Evolutionary conservation across 2,797 vertebrate species (phyloP).

Genomic region (Cynodonichthys magdalenae): DNA sequence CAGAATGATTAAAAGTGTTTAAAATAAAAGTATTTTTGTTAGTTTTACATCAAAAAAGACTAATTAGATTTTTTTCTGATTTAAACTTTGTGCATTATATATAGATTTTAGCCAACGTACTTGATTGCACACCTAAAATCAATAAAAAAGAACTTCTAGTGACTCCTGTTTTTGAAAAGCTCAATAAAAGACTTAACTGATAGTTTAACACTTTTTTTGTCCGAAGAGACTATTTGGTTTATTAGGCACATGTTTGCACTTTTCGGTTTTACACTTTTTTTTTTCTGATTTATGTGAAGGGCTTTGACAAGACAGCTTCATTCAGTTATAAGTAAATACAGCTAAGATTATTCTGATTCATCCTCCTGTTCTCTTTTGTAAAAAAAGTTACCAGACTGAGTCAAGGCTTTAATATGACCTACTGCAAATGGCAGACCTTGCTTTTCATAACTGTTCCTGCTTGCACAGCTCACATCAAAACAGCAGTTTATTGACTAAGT

Average conservation of each 20-base stretch:
- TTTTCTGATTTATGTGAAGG: slow-evolving; percentile 2
- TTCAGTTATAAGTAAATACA: slow-evolving; percentile 12
- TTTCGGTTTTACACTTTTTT: slow-evolving; percentile 1
- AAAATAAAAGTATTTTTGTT: too few species aligned
- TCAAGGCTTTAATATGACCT: background rate
- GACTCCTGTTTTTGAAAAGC: background rate
- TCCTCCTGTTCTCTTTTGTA: background rate
- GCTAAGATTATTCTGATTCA: background rate
- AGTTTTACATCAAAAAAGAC: too few species aligned
- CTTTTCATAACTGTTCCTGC: background rate
- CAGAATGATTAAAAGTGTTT: too few species aligned
- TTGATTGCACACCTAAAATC: background rate
- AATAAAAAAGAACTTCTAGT: background rate
- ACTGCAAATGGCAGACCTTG: background rate
- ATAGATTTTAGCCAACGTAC: background rate
- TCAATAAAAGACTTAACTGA: slow-evolving; percentile 1
- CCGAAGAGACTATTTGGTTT: slow-evolving; percentile 3
- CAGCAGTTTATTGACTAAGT: background rate
- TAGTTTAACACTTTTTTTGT: background rate
- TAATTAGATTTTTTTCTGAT: too few species aligned
- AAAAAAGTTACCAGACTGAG: background rate
- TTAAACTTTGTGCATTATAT: too few species aligned
- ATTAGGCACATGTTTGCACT: background rate
- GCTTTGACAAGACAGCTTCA: background rate
- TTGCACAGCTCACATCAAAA: background rate